phyloP scores from a whole-genome alignment of 2,888 invertebrate genomes.

The Biston stratarius region DNA sequence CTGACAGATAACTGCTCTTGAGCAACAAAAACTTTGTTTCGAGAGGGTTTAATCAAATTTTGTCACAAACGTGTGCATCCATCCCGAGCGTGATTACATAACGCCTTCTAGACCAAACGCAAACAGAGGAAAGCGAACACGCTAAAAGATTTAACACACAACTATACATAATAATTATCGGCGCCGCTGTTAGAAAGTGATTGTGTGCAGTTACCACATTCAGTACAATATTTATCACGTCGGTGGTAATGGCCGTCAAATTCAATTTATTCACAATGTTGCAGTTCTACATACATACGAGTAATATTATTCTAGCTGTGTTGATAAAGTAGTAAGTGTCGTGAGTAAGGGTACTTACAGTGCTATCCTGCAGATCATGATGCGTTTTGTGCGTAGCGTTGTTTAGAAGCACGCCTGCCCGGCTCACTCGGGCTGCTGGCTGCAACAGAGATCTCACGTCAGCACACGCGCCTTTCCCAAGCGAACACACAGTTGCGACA shows the following conservation, averaged over 20 bases:
- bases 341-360: constrained; percentile 69
- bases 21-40: constrained; percentile 82
- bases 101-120: constrained; percentile 57
- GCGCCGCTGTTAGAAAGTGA: constrained; percentile 70
- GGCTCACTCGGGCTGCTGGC: constrained; percentile 72
- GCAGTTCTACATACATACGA: neutral
- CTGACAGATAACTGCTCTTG: constrained; percentile 76
- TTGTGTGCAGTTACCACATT: constrained; percentile 53
- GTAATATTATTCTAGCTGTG: constrained; percentile 26
- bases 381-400: constrained; percentile 51
- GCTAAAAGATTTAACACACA: constrained; percentile 58
- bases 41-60: constrained; percentile 75
- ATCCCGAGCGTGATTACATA: constrained; percentile 49
- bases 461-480: constrained; percentile 83
- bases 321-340: constrained; percentile 14
- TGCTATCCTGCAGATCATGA: constrained; percentile 76
- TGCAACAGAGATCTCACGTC: constrained; percentile 83
- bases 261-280: constrained; percentile 14
- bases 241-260: constrained; percentile 35
- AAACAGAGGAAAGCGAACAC: constrained; percentile 69
- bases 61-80: constrained; percentile 53
- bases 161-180: constrained; percentile 60
- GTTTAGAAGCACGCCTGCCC: constrained; percentile 62
- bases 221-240: constrained; percentile 48
- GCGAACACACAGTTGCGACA: constrained; percentile 80